Percentiles rank a stretch among this genome's conserved stretches.
Conservation (phyloP, 2,797 vertebrate genomes). For the Podargus strigoides region DNA sequence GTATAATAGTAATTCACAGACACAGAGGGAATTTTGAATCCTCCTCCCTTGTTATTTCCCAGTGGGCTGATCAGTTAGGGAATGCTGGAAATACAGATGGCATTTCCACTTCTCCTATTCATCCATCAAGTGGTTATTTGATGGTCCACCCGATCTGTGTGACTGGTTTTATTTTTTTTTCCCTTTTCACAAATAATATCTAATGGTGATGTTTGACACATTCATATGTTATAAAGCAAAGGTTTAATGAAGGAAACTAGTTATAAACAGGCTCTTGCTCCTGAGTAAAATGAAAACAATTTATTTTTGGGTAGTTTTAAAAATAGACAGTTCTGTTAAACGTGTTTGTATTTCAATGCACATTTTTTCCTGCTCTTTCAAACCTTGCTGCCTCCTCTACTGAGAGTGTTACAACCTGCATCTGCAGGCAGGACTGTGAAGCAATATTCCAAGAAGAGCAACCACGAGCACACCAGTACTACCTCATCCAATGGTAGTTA, state of each 20-base stretch:
- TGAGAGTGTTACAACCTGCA: background rate
- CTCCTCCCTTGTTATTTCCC: slow-evolving; percentile 1
- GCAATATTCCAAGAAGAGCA: background rate
- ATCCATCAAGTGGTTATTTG: background rate
- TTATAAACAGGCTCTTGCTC: background rate
- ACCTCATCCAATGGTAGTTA: background rate
- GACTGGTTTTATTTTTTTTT: background rate
- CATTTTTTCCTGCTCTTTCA: background rate
- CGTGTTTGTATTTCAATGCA: background rate
- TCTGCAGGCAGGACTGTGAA: background rate
- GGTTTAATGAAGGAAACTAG: background rate
- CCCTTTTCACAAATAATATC: background rate
- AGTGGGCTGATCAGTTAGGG: background rate
- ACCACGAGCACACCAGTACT: background rate
- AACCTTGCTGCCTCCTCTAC: background rate
- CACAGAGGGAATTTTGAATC: background rate
- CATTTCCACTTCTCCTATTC: slow-evolving; percentile 11
- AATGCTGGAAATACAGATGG: slow-evolving; percentile 3
- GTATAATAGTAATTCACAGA: background rate
- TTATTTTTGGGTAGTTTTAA: background rate
- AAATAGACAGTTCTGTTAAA: background rate
- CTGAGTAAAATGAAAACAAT: background rate
- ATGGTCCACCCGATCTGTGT: background rate
- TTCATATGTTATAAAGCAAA: background rate
- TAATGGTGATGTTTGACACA: background rate